Conservation (phyloP, 2,113 vertebrate species). For the Cnemophilus loriae region DNA sequence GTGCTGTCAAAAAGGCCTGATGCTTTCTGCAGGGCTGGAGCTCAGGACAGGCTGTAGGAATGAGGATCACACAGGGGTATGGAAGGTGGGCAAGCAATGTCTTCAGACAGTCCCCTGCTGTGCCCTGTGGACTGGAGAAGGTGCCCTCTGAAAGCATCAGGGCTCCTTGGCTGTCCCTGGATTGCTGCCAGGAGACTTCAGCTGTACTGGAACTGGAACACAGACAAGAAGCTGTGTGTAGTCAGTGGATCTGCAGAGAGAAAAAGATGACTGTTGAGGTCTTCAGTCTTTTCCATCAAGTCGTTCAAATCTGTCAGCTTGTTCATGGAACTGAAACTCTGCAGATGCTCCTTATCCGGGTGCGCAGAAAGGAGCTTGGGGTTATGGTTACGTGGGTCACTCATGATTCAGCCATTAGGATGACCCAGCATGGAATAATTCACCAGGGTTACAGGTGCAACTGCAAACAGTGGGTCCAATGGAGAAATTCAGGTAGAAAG, state of each 20-base stretch:
- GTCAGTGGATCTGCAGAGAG: background rate
- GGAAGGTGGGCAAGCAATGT: background rate
- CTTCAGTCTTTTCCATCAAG: background rate
- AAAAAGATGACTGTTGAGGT: background rate
- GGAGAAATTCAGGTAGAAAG: background rate
- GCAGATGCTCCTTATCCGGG: fast-evolving
- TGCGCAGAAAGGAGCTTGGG: background rate
- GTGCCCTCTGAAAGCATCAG: background rate
- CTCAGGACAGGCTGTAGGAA: background rate
- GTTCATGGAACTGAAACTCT: background rate
- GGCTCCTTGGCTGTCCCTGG: background rate
- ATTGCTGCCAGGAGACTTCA: background rate
- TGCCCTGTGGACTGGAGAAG: background rate
- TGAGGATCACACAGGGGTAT: fast-evolving
- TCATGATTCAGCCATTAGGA: background rate
- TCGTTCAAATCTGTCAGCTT: background rate
- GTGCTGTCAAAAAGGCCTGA: background rate
- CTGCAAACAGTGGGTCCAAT: background rate
- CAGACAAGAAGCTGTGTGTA: background rate
- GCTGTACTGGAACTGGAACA: background rate
- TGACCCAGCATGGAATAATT: background rate
- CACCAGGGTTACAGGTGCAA: background rate
- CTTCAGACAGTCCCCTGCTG: background rate
- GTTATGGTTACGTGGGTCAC: fast-evolving
- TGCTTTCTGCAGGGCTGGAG: background rate